Evolutionary conservation across 2,797 vertebrate species (phyloP).

Genomic region (Myoxocephalus aenaeus): DNA sequence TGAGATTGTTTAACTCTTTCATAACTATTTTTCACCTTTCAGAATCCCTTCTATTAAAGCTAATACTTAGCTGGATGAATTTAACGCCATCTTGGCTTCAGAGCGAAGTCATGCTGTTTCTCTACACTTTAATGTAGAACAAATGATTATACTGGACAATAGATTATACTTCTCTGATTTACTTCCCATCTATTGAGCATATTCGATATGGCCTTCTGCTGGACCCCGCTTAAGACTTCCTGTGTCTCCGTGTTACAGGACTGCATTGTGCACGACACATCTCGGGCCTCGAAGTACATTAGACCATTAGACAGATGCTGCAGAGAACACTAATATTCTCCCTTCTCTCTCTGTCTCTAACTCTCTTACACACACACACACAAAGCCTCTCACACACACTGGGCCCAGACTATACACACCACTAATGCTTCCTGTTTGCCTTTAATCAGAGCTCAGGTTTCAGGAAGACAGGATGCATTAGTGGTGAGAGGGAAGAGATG

Average conservation of each 20-base stretch:
- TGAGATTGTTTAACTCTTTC: neutral
- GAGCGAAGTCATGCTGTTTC: neutral
- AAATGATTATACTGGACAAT: slow-evolving; percentile 19
- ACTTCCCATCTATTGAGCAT: slow-evolving; percentile 37
- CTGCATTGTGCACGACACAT: slow-evolving; percentile 1
- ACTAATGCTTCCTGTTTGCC: slow-evolving; percentile 80
- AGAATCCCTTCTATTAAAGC: neutral
- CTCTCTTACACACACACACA: neutral
- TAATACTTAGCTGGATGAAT: slow-evolving; percentile 8
- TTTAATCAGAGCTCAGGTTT: slow-evolving; percentile 83
- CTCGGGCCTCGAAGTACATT: slow-evolving; percentile 58
- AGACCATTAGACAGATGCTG: slow-evolving; percentile 64
- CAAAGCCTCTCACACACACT: slow-evolving; percentile 41
- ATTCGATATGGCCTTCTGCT: slow-evolving; percentile 22
- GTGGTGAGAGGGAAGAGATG: slow-evolving; percentile 55
- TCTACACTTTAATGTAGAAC: slow-evolving; percentile 12
- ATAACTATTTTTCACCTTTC: neutral
- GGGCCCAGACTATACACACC: slow-evolving; percentile 45
- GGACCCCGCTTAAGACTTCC: slow-evolving; percentile 32
- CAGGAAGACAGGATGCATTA: slow-evolving; percentile 85
- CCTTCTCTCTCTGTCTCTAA: slow-evolving; percentile 19
- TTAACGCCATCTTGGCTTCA: neutral
- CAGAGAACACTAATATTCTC: slow-evolving; percentile 60
- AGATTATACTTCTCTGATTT: slow-evolving; percentile 39
- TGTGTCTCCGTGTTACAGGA: slow-evolving; percentile 22